Evolutionary conservation across 2,888 invertebrate species (phyloP).

Genomic region (Chelonus formosanus): DNA sequence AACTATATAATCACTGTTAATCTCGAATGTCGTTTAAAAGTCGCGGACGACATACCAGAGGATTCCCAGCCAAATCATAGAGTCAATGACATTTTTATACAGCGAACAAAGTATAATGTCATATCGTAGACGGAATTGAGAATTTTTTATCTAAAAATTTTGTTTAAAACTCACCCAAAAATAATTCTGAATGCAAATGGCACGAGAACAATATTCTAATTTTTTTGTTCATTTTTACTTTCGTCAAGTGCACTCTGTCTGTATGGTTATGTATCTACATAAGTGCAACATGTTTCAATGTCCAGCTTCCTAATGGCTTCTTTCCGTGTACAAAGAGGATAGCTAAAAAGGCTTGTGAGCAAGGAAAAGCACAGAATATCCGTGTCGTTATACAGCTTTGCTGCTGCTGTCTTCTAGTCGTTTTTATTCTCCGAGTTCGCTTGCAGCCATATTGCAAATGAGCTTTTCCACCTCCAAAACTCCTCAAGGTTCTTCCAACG

Average conservation of each 20-base stretch:
- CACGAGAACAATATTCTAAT: no score
- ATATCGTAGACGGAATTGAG: background rate
- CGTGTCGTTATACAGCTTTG: slow-evolving; percentile 37
- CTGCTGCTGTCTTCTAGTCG: background rate
- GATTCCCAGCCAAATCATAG: slow-evolving; percentile 5
- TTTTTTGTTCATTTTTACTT: slow-evolving; percentile 25
- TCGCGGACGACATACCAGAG: background rate
- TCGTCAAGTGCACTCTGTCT: slow-evolving; percentile 36
- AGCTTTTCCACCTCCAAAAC: slow-evolving; percentile 14
- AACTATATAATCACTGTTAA: background rate
- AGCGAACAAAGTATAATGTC: background rate
- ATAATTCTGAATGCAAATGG: no score
- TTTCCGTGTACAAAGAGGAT: slow-evolving; percentile 24
- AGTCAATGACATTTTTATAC: slow-evolving; percentile 18
- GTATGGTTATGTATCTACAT: slow-evolving; percentile 27
- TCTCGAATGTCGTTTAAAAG: slow-evolving; percentile 7
- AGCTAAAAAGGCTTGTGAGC: slow-evolving; percentile 5
- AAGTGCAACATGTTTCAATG: slow-evolving; percentile 26
- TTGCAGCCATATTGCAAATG: slow-evolving; percentile 14
- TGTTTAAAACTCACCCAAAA: background rate
- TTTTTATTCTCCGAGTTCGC: background rate
- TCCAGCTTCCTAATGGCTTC: slow-evolving; percentile 38
- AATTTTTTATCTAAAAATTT: background rate
- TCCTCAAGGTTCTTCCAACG: slow-evolving; percentile 12
- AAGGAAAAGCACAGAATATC: slow-evolving; percentile 28